These are phyloP conservation scores for Polydrusus pterygomalis DNA, from an alignment of 2,888 invertebrate species.

Conservation along the genomic window DNA sequence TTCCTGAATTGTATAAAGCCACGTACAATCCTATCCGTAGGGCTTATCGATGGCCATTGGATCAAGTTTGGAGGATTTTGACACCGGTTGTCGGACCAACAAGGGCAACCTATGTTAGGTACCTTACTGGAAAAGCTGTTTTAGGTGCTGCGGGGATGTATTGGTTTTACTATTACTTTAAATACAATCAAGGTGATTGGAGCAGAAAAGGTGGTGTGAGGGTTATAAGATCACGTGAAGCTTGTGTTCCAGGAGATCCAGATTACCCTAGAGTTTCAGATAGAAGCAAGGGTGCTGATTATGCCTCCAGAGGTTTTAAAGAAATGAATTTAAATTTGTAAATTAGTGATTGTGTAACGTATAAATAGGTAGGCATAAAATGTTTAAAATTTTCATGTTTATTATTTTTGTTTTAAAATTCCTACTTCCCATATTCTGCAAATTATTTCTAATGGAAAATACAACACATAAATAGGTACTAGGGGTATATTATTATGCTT, in stretches of 20 bases:
- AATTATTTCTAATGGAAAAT: too few relatives aligned
- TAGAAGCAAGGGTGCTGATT: slow-evolving; percentile 77
- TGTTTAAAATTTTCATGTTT: slow-evolving; percentile 5
- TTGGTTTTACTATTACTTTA: slow-evolving; percentile 82
- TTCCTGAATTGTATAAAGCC: slow-evolving; percentile 80
- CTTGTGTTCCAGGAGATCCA: slow-evolving; percentile 81
- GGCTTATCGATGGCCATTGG: slow-evolving; percentile 83
- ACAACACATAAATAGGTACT: too few relatives aligned
- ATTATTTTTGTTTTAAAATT: neutral
- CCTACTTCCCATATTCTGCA: neutral
- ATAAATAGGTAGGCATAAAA: slow-evolving; percentile 24
- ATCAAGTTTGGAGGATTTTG: slow-evolving; percentile 77
- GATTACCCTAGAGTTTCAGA: slow-evolving; percentile 80
- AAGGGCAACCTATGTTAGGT: slow-evolving; percentile 71
- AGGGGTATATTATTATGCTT: too few relatives aligned
- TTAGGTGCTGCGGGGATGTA: slow-evolving; percentile 73
- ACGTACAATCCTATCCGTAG: slow-evolving; percentile 86
- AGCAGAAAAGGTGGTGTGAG: slow-evolving; percentile 84
- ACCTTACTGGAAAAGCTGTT: slow-evolving; percentile 69
- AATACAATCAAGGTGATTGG: slow-evolving; percentile 89
- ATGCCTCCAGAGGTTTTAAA: slow-evolving; percentile 82
- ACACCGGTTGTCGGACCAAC: slow-evolving; percentile 77
- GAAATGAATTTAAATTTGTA: slow-evolving; percentile 66
- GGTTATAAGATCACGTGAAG: slow-evolving; percentile 75
- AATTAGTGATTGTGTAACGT: neutral